These are phyloP conservation scores for Pollachius pollachius DNA, from an alignment of 2,113 vertebrate genomes.

Conservation along the genomic window DNA sequence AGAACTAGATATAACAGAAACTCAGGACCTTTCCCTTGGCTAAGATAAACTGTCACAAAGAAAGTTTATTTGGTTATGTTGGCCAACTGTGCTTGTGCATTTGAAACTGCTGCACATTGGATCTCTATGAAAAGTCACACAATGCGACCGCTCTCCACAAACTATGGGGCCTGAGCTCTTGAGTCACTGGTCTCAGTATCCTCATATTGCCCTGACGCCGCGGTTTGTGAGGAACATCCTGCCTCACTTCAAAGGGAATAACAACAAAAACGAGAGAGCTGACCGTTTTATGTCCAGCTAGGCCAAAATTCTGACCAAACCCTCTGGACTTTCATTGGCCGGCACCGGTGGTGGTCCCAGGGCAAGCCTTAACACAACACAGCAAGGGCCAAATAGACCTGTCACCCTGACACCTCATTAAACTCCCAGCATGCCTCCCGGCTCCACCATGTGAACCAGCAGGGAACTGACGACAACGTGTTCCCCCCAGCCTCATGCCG, in stretches of 20 bases:
- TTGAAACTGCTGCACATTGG: neutral
- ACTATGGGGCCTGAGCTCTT: neutral
- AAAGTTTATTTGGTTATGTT: no score
- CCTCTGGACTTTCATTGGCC: conserved; percentile 13
- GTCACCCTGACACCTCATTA: conserved; percentile 54
- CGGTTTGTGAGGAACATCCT: conserved; percentile 30
- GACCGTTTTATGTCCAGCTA: conserved; percentile 17
- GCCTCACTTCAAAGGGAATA: conserved; percentile 39
- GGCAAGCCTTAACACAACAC: conserved; percentile 37
- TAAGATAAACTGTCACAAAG: no score
- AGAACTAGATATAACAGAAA: no score
- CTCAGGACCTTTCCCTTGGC: no score
- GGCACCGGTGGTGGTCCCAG: conserved; percentile 4
- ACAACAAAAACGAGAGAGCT: conserved; percentile 19
- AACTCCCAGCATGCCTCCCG: conserved; percentile 34
- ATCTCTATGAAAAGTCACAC: neutral
- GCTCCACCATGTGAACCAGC: conserved; percentile 39
- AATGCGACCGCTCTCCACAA: neutral
- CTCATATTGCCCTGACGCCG: neutral
- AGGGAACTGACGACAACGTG: conserved; percentile 32
- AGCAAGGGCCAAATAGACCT: conserved; percentile 34
- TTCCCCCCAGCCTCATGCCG: conserved; percentile 29
- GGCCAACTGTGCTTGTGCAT: neutral
- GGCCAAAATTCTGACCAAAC: conserved; percentile 20
- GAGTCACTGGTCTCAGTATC: neutral